Percentiles rank a stretch among this genome's conserved stretches.
Evolutionary conservation across 2,113 vertebrate species (phyloP).

Genomic region (Vulpes ferrilata): DNA sequence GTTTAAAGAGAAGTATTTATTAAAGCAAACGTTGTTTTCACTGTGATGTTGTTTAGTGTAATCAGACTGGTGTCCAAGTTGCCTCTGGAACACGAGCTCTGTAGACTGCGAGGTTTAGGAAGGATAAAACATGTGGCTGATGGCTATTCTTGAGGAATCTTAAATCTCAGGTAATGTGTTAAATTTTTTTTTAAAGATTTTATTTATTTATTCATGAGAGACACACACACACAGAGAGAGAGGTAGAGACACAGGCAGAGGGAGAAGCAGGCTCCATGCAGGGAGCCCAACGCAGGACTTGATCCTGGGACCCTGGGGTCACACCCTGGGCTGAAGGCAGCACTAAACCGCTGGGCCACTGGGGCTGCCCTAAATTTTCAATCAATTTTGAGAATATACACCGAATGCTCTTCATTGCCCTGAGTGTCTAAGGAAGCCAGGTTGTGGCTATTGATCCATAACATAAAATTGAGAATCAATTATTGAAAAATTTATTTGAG

Average conservation of each 20-base stretch:
- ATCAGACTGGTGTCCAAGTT: not conserved
- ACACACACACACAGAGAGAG: too few species aligned
- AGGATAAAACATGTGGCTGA: not conserved
- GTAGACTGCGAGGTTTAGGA: not conserved
- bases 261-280: too few species aligned
- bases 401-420: not conserved
- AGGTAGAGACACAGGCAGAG: too few species aligned
- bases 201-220: too few species aligned
- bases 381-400: not conserved
- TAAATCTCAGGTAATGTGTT: not conserved
- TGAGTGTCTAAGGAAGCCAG: not conserved
- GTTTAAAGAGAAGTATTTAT: slow-evolving; percentile 18
- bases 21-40: slow-evolving; percentile 60
- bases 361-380: not conserved
- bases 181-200: not conserved
- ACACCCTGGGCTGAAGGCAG: too few species aligned
- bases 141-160: slow-evolving; percentile 38
- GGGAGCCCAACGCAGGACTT: too few species aligned
- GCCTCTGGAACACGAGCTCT: not conserved
- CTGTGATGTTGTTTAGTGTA: slow-evolving; percentile 42
- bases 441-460: not conserved
- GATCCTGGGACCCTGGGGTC: too few species aligned
- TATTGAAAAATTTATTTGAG: not conserved
- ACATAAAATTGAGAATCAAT: not conserved
- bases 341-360: too few species aligned